A percentile compares a stretch with the other conserved stretches of the same genome.
These are phyloP conservation scores for Homarus americanus DNA, from an alignment of 1,140 invertebrate genomes.

Conservation along the genomic window DNA sequence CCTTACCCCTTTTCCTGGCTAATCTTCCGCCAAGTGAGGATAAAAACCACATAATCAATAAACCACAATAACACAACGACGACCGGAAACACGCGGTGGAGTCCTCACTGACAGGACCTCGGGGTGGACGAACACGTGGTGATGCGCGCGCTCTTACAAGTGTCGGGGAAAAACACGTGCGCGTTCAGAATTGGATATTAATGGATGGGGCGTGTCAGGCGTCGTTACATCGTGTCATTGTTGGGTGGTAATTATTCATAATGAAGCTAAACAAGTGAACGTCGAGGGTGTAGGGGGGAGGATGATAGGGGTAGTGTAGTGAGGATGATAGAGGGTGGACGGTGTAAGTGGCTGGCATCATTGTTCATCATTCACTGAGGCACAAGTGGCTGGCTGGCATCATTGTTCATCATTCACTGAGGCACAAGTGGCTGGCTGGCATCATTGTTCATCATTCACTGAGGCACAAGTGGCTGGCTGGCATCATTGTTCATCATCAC, in stretches of 20 bases:
- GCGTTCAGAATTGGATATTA: constrained; percentile 64
- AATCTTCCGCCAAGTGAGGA: not conserved
- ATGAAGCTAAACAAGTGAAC: not conserved
- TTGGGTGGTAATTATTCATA: not conserved
- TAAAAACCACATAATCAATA: constrained; percentile 18
- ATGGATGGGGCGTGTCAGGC: constrained; percentile 49
- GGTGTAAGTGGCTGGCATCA: too few relatives aligned
- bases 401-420: too few relatives aligned
- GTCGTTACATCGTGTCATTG: constrained; percentile 19
- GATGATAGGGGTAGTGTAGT: not conserved
- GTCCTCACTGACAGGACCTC: not conserved
- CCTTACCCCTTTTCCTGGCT: constrained; percentile 16
- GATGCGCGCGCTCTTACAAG: not conserved
- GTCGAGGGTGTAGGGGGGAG: not conserved
- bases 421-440: too few relatives aligned
- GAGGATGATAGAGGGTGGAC: not conserved
- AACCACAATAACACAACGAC: constrained; percentile 5
- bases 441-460: too few relatives aligned
- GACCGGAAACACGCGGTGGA: constrained; percentile 59
- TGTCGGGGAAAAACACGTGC: constrained; percentile 36
- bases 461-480: too few relatives aligned
- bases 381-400: too few relatives aligned
- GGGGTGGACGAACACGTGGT: not conserved
- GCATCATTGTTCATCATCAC: too few relatives aligned
- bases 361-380: too few relatives aligned